phyloP scores from a whole-genome alignment of 2,888 invertebrate species.

The Lasioglossum calceatum region DNA sequence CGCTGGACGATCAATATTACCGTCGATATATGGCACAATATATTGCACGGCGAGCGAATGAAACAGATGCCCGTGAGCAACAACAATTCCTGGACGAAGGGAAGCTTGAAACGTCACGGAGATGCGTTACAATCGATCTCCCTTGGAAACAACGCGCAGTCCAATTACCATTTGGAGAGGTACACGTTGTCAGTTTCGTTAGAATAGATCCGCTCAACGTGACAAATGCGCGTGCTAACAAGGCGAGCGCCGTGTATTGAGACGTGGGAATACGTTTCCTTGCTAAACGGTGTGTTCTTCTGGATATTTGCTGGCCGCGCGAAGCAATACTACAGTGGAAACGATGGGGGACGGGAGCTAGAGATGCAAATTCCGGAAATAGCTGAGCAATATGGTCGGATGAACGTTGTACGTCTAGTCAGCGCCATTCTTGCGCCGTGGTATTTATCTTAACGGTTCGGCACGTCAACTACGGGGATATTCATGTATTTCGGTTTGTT shows the following conservation, averaged over 20 bases:
- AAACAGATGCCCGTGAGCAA: neutral
- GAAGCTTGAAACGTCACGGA: neutral
- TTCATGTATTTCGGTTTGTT: constrained; percentile 21
- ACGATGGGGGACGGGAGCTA: neutral
- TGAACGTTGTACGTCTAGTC: constrained; percentile 55
- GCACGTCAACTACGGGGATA: constrained; percentile 20
- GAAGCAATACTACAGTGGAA: constrained; percentile 49
- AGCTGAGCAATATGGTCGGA: constrained; percentile 57
- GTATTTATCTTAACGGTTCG: constrained; percentile 62
- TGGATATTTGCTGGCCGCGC: constrained; percentile 51
- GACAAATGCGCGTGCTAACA: constrained; percentile 30
- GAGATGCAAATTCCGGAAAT: constrained; percentile 64
- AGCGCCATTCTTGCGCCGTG: constrained; percentile 56
- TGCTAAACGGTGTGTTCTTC: constrained; percentile 52
- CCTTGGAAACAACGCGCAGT: neutral
- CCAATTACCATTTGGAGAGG: constrained; percentile 3
- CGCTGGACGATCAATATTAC: no score
- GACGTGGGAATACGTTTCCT: constrained; percentile 58
- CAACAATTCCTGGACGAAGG: neutral
- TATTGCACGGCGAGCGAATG: neutral
- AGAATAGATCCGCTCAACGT: neutral
- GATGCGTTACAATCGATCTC: neutral
- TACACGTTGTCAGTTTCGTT: neutral
- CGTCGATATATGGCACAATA: no score
- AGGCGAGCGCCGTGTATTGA: constrained; percentile 38